Evolutionary conservation across 1,140 invertebrate genomes (phyloP), one percentile per base, ranked within the genome.

Genomic region (Drosophila kepulauana): DNA sequence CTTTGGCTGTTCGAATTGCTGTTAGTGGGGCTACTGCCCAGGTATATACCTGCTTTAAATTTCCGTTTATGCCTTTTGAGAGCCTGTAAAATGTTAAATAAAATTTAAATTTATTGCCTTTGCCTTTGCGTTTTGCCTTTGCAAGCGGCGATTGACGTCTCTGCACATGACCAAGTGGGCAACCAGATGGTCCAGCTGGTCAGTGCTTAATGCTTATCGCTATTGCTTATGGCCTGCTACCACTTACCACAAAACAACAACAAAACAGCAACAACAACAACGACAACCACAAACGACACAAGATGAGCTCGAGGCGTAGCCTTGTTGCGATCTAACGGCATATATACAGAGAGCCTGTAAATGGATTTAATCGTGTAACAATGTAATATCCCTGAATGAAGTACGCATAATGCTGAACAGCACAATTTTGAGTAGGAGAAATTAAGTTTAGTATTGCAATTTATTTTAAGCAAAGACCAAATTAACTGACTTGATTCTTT

Each of bases 1-100:
- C 33, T 33, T 5, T 10, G 35, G 35, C 35, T 38, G 35, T 69
- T 48, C 41, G 56, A 66, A 68, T 68, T 54, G 71, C 64, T 68
- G 57, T 75, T 63, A 41, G 25, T 70, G 72, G 38, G 8, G 72
- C 66, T 75, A 62, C 52, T 58, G 69, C 59, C 65, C 7, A 10
- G 10, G 35, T 43, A n/a, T 43, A 43, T 66, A 45, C 3, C 75
- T 70, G 84, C 82, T 78, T 87, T 84, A 88, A 88, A 88, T 90
- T 81, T 86, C 78, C 78, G 87, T 90, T 89, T 90, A 89, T 89
- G 86, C 85, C 81, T 89, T 89, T 81, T 81, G 86, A 89, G 80
- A 75, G 85, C 85, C 88, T 89, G 85, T 89, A 85, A 89, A 89
- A 89, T 90, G 85, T 89, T 90, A 79, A 89, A 90, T 90, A 87